phyloP scores from a whole-genome alignment of 2,888 invertebrate species.

The Cosmia pyralina region DNA sequence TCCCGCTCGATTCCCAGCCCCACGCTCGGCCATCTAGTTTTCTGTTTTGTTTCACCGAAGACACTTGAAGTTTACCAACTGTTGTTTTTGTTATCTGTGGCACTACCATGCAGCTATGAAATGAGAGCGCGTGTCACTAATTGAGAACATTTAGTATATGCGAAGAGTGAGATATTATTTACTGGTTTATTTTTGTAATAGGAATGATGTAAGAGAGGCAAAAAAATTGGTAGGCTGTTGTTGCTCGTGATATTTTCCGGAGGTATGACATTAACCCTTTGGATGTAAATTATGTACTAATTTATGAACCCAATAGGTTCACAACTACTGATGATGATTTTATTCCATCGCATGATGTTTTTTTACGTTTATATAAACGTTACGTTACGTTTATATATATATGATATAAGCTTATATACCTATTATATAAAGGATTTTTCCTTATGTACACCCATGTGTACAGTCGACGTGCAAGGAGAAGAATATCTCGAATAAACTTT shows the following conservation, averaged over 20 bases:
- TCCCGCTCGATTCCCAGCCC: conserved; percentile 19
- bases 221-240: background rate
- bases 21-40: conserved; percentile 48
- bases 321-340: no score
- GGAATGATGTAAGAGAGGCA: background rate
- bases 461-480: no score
- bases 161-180: conserved; percentile 1
- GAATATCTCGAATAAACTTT: no score
- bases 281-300: no score
- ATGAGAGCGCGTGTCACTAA: conserved; percentile 42
- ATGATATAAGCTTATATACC: no score
- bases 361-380: no score
- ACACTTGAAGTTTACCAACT: conserved; percentile 57
- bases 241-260: background rate
- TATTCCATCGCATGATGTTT: no score
- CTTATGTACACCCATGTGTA: no score
- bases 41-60: conserved; percentile 57
- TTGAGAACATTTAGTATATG: conserved; percentile 28
- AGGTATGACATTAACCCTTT: no score
- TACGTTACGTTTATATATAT: no score
- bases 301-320: no score
- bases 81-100: conserved; percentile 54
- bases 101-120: conserved; percentile 15
- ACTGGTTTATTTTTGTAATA: conserved; percentile 7
- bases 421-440: no score